Evolutionary conservation across 2,113 vertebrate genomes (phyloP), one percentile per base, ranked within the genome.

Genomic region (Ondatra zibethicus): DNA sequence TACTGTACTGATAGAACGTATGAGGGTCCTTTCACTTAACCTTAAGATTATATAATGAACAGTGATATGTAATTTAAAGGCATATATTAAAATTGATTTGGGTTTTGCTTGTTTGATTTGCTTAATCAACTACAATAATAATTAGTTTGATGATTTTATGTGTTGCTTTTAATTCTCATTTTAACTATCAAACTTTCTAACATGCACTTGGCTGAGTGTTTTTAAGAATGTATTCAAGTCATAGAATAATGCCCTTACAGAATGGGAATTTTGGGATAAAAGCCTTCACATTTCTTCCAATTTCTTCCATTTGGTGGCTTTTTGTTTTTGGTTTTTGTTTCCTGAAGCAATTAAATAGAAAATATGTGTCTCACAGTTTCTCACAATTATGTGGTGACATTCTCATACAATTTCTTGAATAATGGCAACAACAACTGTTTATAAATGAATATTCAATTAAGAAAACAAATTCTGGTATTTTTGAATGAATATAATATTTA

Each of bases 371-470:
- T 98, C 96, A 94, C 98, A 80, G 63, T 93, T 61, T 96, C 82
- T 98, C 76, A 55, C 95, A 97, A 97, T 98, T 98, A 94, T 13
- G 68, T 63, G 55, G 76, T 98, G 97, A 95, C 91, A 95, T 97
- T 97, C 89, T 96, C 81, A 95, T 97, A 93, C 68, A 98, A 91
- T 87, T 98, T 70, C 92, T 98, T 96, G 61, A 95, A 96, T 98
- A 95, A 45, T 95, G 73, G 95, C 97, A 93, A 82, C 97, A 94
- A 80, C 90, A 94, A 94, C 94, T 98, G 93, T 97, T 97, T 97
- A 82, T 96, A 97, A 97, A 97, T 73, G 96, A 97, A 93, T 91
- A 95, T 97, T 94, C 97, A 98, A 98, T 98, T 98, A 98, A 98
- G 97, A 94, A 98, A 97, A 80, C 31, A 36, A 96, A 77, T 92